A percentile compares a stretch with the other conserved stretches of the same genome.
Evolutionary conservation across 2,797 vertebrate species (phyloP).

Genomic region (Platalea minor): DNA sequence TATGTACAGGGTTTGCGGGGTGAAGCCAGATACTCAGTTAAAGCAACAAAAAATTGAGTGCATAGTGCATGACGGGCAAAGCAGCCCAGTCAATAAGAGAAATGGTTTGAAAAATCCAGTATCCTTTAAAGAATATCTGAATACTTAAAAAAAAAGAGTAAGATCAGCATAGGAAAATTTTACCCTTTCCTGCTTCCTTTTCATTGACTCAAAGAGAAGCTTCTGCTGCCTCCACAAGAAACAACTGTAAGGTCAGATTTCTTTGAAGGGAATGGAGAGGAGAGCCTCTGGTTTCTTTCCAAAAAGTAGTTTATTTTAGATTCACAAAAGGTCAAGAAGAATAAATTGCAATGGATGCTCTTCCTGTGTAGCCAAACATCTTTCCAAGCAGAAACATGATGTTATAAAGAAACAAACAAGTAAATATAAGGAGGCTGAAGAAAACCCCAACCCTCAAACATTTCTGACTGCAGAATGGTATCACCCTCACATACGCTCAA

Average conservation of each 20-base stretch:
- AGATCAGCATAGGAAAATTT: not conserved
- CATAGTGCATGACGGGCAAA: not conserved
- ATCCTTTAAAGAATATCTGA: not conserved
- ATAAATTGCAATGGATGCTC: constrained; percentile 11
- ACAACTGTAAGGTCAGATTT: not conserved
- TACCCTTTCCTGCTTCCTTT: not conserved
- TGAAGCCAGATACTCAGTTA: not conserved
- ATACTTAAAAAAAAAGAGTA: not conserved
- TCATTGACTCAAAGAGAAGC: not conserved
- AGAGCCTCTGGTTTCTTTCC: constrained; percentile 22
- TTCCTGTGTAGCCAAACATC: not conserved
- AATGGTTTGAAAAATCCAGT: not conserved
- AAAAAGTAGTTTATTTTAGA: constrained; percentile 40
- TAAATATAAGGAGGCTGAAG: not conserved
- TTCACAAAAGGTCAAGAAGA: constrained; percentile 25
- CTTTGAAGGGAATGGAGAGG: not conserved
- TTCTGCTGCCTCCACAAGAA: not conserved
- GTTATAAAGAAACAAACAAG: not conserved
- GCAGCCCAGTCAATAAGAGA: not conserved
- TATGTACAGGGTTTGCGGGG: fast-evolving
- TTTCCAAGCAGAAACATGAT: not conserved
- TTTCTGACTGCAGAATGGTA: not conserved
- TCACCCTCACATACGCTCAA: not conserved
- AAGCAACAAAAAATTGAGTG: not conserved
- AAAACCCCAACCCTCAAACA: not conserved